These are phyloP conservation scores for Smithornis capensis DNA, from an alignment of 2,113 vertebrate genomes.

Conservation along the genomic window DNA sequence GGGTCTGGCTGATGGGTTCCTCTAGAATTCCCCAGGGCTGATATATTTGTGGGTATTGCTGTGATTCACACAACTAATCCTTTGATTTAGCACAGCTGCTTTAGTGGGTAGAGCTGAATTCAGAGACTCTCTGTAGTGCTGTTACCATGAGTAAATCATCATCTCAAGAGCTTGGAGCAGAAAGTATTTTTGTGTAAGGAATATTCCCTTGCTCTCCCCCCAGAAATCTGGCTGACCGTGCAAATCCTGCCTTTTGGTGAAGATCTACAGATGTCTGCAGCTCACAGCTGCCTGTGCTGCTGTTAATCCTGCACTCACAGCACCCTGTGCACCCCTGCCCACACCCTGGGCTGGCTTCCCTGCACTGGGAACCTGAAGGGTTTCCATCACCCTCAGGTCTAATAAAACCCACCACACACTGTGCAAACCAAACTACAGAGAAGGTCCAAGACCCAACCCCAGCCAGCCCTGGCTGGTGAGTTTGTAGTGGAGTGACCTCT, in stretches of 20 bases:
- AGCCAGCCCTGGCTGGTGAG: not conserved
- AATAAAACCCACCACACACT: accelerated
- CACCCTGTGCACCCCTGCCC: accelerated
- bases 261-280: accelerated
- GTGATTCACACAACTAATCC: not conserved
- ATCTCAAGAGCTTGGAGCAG: not conserved
- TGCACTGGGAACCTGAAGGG: accelerated
- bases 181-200: not conserved
- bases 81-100: not conserved
- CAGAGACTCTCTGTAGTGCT: not conserved
- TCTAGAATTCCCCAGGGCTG: not conserved
- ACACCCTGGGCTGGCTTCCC: not conserved
- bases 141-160: not conserved
- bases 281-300: not conserved
- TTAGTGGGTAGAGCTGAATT: not conserved
- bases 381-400: not conserved
- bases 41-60: not conserved
- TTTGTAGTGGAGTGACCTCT: not conserved
- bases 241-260: not conserved
- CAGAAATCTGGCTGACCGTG: not conserved
- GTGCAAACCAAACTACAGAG: not conserved
- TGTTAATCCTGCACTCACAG: not conserved
- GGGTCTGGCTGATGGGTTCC: not conserved
- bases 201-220: not conserved
- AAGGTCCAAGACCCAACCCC: accelerated